Evolutionary conservation across 2,797 vertebrate genomes (phyloP), one percentile per base, ranked within the genome.

Genomic region (Erpetoichthys calabaricus): DNA sequence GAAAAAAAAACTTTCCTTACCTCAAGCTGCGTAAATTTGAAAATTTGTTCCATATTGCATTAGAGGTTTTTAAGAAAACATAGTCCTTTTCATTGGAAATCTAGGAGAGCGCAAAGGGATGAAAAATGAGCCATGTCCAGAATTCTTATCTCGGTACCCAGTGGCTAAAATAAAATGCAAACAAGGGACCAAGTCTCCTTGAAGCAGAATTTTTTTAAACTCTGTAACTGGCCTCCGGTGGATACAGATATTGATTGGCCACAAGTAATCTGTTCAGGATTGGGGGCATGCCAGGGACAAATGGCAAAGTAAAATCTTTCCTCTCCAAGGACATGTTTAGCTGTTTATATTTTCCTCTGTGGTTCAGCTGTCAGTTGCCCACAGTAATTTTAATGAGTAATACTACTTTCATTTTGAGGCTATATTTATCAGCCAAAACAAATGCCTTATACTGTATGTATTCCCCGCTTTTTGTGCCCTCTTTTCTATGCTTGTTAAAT

Each of bases 191-290:
- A 63, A 64, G 68, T 74, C 73, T 82, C 72, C 80, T 73, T 79
- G 80, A 85, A 77, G 75, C 67, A 66, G 76, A 58, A 56, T 60
- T 63, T 63, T 63, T 58, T 65, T 72, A 67, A 71, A 67, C 70
- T 78, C 79, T 83, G 75, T 80, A 88, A 86, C 77, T 81, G 80
- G 80, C 85, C 87, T 88, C 86, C 86, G 79, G 87, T 86, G 84
- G 79, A 85, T 79, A 74, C 73, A 78, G 79, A 78, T 93, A 91
- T 91, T 87, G 88, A 90, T 91, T 69, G 75, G 76, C 71, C 84
- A 80, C 89, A 88, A 88, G 82, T 87, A 90, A 88, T 89, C 82
- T 87, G 82, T 83, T 83, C 78, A 67, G 79, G 83, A 86, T 84
- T 89, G 82, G 82, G 83, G 85, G 82, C 79, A 82, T 84, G 83